These are phyloP conservation scores for Drosophila melanosoma DNA, from an alignment of 2,888 invertebrate species.

Conservation along the genomic window DNA sequence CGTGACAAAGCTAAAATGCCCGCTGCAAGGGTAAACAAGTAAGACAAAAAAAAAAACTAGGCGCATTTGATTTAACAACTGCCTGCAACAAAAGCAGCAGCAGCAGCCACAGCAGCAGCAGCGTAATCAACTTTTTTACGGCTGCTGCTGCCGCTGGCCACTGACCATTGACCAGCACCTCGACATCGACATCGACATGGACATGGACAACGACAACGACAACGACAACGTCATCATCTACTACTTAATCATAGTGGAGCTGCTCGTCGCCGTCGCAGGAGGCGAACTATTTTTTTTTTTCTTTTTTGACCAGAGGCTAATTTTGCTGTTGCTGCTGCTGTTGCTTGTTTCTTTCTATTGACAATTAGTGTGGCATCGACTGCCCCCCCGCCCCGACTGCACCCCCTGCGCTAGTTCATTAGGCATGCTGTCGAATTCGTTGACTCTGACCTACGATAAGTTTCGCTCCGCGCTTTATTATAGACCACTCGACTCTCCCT, in stretches of 20 bases:
- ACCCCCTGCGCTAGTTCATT: conserved; percentile 26
- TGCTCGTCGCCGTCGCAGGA: conserved; percentile 45
- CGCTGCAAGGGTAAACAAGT: conserved; percentile 12
- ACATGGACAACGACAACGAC: conserved; percentile 32
- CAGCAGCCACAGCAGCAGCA: conserved; percentile 14
- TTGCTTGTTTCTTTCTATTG: conserved; percentile 44
- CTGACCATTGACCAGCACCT: conserved; percentile 75
- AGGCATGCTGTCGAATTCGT: conserved; percentile 54
- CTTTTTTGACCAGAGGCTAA: conserved; percentile 47
- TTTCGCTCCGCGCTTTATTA: conserved; percentile 71
- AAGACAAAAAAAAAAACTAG: conserved; percentile 24
- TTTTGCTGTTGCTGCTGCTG: conserved; percentile 34
- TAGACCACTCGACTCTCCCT: conserved; percentile 33
- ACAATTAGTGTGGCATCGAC: conserved; percentile 47
- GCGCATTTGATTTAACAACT: conserved; percentile 75
- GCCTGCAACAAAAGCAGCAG: conserved; percentile 52
- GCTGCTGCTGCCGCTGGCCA: conserved; percentile 42
- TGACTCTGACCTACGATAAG: conserved; percentile 73
- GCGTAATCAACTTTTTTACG: conserved; percentile 55
- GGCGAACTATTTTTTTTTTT: conserved; percentile 47
- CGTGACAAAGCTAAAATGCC: background rate
- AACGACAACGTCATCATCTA: conserved; percentile 53
- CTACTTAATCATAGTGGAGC: conserved; percentile 73
- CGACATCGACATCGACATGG: conserved; percentile 34
- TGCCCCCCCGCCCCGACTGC: background rate